A percentile compares a stretch with the other conserved stretches of the same genome.
These are phyloP conservation scores for Limulus polyphemus DNA, from an alignment of 2,888 invertebrate genomes.

Conservation along the genomic window DNA sequence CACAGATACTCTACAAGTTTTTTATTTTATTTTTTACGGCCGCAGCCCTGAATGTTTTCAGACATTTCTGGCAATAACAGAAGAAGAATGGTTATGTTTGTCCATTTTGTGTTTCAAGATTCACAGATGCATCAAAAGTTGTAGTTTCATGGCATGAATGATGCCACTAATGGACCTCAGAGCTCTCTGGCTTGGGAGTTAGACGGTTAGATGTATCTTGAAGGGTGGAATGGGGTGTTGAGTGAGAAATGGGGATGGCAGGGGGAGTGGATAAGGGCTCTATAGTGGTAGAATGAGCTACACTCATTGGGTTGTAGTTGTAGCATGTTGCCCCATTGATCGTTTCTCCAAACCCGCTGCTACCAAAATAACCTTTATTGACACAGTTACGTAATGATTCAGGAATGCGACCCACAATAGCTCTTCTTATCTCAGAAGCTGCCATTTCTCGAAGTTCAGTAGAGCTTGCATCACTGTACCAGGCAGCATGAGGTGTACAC, in stretches of 20 bases:
- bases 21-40: no score
- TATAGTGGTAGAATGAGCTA: slow-evolving; percentile 30
- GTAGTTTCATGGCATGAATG: not conserved
- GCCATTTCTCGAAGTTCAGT: slow-evolving; percentile 97
- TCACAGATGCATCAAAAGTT: not conserved
- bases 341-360: slow-evolving; percentile 17
- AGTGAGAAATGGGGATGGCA: slow-evolving; percentile 38
- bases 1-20: no score
- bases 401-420: slow-evolving; percentile 95
- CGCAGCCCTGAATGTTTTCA: no score
- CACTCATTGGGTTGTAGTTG: slow-evolving; percentile 28
- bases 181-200: slow-evolving; percentile 63
- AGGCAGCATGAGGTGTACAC: slow-evolving; percentile 98
- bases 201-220: slow-evolving; percentile 72
- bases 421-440: slow-evolving; percentile 92
- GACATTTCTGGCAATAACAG: no score
- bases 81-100: no score
- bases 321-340: slow-evolving; percentile 25
- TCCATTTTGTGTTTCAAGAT: no score
- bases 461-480: slow-evolving; percentile 97
- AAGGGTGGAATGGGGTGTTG: slow-evolving; percentile 59
- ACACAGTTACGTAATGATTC: slow-evolving; percentile 98
- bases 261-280: slow-evolving; percentile 39
- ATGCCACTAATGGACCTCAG: slow-evolving; percentile 57
- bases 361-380: slow-evolving; percentile 76